These are phyloP conservation scores for Pelobates cultripes DNA, from an alignment of 2,797 vertebrate species.

Conservation along the genomic window DNA sequence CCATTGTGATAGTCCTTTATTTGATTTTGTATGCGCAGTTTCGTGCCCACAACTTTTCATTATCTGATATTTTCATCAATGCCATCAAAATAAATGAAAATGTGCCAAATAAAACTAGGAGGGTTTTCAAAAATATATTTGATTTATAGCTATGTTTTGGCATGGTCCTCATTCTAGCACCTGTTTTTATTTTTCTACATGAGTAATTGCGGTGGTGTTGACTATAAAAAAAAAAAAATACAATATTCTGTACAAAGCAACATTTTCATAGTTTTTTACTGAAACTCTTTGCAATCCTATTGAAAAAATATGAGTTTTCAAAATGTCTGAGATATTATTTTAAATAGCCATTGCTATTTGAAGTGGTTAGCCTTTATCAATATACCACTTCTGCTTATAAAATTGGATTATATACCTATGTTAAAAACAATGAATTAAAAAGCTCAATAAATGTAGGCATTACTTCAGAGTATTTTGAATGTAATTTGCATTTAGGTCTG, in stretches of 20 bases:
- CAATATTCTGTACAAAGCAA: neutral
- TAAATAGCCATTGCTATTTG: too few species aligned
- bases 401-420: neutral
- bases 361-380: neutral
- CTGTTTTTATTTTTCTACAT: slow-evolving; percentile 22
- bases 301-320: neutral
- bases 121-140: slow-evolving; percentile 8
- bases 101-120: slow-evolving; percentile 11
- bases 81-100: slow-evolving; percentile 11
- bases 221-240: neutral
- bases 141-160: slow-evolving; percentile 22
- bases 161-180: slow-evolving; percentile 22
- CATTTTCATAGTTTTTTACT: neutral
- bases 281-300: neutral
- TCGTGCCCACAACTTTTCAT: neutral
- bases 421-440: neutral
- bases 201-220: slow-evolving; percentile 7
- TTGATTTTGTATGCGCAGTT: neutral
- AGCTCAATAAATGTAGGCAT: neutral
- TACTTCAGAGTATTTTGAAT: neutral
- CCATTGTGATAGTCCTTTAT: slow-evolving; percentile 5
- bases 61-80: slow-evolving; percentile 8
- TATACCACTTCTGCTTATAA: neutral
- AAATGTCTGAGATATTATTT: neutral
- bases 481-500: too few species aligned